Percentiles rank a stretch among this genome's conserved stretches.
Evolutionary conservation across 1,140 invertebrate genomes (phyloP).

Genomic region (Nephotettix cincticeps): DNA sequence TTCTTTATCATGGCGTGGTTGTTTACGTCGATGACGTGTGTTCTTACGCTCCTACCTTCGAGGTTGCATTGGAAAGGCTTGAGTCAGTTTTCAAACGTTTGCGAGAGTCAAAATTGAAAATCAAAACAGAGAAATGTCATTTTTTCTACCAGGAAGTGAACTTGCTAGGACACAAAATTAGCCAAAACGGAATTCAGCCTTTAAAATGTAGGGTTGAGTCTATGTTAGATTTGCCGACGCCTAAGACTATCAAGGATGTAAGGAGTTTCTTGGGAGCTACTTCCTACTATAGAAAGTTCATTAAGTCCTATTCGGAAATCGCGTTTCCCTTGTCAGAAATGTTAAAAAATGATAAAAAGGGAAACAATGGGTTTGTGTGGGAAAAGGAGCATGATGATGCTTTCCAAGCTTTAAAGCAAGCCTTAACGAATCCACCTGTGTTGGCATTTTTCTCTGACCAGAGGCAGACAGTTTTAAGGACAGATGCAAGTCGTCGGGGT

Average conservation of each 20-base stretch:
- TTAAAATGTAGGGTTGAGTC: background rate
- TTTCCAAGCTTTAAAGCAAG: background rate
- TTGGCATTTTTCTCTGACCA: background rate
- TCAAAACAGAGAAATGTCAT: background rate
- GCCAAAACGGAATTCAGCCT: background rate
- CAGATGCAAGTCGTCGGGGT: background rate
- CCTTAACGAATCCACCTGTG: background rate
- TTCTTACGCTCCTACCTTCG: background rate
- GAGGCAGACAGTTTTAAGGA: background rate
- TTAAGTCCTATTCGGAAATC: no score
- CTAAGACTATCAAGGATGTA: background rate
- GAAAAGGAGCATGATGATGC: background rate
- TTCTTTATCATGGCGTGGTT: background rate
- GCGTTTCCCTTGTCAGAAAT: background rate
- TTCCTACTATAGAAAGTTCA: no score
- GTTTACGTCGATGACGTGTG: background rate
- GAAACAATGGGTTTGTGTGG: background rate
- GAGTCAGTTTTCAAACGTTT: background rate
- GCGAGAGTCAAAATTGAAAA: background rate
- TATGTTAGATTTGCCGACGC: no score
- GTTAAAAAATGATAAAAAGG: background rate
- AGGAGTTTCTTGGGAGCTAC: background rate
- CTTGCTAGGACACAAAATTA: background rate
- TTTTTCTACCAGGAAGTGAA: background rate
- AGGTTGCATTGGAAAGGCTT: background rate